phyloP scores from a whole-genome alignment of 2,113 vertebrate species.

The Callospermophilus lateralis region DNA sequence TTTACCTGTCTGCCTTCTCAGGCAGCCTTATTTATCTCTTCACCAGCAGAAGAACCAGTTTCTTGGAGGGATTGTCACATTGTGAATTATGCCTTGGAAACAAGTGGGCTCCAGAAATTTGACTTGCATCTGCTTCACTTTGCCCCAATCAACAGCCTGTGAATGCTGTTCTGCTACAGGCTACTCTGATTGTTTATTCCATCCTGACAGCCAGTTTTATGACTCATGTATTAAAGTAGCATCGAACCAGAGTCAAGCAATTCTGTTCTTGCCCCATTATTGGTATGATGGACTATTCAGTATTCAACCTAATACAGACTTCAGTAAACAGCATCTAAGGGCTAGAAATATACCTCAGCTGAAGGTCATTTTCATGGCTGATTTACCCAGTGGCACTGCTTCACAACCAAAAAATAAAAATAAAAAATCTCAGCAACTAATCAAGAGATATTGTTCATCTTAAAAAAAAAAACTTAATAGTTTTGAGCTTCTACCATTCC shows the following conservation, averaged over 20 bases:
- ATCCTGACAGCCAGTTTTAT: constrained; percentile 46
- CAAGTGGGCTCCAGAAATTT: constrained; percentile 64
- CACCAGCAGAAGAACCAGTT: constrained; percentile 45
- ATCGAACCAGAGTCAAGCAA: constrained; percentile 43
- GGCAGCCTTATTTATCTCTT: constrained; percentile 70
- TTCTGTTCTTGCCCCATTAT: constrained; percentile 51
- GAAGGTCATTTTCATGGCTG: constrained; percentile 46
- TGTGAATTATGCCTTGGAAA: constrained; percentile 70
- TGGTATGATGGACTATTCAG: constrained; percentile 50
- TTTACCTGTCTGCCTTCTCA: constrained; percentile 66
- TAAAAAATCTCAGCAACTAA: constrained; percentile 23
- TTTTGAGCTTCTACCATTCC: background rate
- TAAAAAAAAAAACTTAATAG: background rate
- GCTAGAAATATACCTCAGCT: background rate
- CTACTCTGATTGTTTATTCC: constrained; percentile 70
- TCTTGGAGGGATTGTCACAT: constrained; percentile 53
- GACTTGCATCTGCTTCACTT: constrained; percentile 63
- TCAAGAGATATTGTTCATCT: constrained; percentile 50
- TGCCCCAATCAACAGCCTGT: constrained; percentile 19
- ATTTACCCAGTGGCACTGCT: constrained; percentile 22
- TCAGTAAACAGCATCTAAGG: constrained; percentile 33
- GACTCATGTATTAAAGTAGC: constrained; percentile 62
- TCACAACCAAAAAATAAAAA: background rate
- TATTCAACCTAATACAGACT: constrained; percentile 39
- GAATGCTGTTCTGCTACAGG: constrained; percentile 64